Conservation (phyloP, 2,113 vertebrate genomes). For the Psittacula cyanocephala region DNA sequence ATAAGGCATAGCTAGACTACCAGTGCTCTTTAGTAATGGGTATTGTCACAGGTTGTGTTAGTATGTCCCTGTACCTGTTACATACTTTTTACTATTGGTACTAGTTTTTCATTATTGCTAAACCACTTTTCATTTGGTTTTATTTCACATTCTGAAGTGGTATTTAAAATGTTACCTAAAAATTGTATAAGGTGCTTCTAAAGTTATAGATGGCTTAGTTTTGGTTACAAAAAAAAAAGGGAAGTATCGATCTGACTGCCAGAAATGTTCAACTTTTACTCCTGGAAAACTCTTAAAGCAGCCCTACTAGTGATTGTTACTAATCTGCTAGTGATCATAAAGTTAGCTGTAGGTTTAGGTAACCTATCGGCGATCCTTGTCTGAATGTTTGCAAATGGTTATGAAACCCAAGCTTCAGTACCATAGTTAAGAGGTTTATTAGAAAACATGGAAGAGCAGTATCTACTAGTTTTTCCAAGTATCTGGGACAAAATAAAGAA, state of each 20-base stretch:
- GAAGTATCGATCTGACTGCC: neutral
- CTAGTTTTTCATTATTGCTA: neutral
- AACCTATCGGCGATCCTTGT: neutral
- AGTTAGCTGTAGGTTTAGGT: neutral
- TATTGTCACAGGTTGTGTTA: neutral
- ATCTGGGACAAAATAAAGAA: neutral
- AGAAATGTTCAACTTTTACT: neutral
- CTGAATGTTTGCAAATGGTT: neutral
- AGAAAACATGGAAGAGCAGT: neutral
- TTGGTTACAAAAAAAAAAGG: neutral
- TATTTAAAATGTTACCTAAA: neutral
- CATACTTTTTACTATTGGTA: neutral
- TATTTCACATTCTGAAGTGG: neutral
- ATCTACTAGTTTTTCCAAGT: neutral
- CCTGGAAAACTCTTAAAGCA: neutral
- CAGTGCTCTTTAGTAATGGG: neutral
- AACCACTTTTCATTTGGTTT: neutral
- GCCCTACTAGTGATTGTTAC: neutral
- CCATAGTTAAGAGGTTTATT: neutral
- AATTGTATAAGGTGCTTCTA: neutral
- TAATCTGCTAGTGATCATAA: neutral
- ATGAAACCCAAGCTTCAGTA: neutral
- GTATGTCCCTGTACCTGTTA: neutral
- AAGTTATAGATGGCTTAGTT: neutral
- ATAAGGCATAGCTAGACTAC: neutral